Conservation (phyloP, 2,113 vertebrate species). For the Lepus americanus region DNA sequence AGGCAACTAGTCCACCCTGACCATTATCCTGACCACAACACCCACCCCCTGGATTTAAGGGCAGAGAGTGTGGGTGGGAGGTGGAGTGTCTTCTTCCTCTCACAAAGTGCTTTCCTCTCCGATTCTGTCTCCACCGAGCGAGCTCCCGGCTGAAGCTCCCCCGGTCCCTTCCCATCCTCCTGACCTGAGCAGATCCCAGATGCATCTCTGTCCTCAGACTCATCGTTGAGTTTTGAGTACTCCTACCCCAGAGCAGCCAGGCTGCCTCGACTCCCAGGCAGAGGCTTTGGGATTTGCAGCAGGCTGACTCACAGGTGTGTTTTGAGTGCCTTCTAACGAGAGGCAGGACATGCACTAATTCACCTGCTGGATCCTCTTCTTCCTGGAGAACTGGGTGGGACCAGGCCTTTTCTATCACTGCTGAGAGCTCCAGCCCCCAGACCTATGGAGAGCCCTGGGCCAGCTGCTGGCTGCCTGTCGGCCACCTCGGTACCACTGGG, state of each 20-base stretch:
- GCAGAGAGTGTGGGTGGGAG: neutral
- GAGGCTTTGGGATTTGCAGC: neutral
- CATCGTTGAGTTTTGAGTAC: neutral
- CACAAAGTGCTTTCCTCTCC: neutral
- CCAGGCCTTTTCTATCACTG: neutral
- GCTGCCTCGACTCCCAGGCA: neutral
- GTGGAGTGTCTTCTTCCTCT: neutral
- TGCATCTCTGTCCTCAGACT: neutral
- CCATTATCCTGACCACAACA: neutral
- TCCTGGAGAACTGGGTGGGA: slow-evolving; percentile 6
- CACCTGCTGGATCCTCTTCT: neutral
- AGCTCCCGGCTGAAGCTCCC: neutral
- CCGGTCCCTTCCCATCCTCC: neutral
- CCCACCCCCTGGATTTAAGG: neutral
- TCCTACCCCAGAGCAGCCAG: neutral
- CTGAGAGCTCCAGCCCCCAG: neutral
- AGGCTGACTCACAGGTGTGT: no score
- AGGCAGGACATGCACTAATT: neutral
- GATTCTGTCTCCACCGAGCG: rapidly evolving
- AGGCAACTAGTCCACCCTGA: neutral
- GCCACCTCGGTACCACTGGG: neutral
- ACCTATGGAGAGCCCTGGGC: neutral
- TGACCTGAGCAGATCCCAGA: neutral
- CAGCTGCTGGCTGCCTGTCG: neutral
- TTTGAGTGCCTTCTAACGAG: neutral